Conservation (phyloP, 35 echinoderm and acorn worm genomes). For the Patiria miniata region DNA sequence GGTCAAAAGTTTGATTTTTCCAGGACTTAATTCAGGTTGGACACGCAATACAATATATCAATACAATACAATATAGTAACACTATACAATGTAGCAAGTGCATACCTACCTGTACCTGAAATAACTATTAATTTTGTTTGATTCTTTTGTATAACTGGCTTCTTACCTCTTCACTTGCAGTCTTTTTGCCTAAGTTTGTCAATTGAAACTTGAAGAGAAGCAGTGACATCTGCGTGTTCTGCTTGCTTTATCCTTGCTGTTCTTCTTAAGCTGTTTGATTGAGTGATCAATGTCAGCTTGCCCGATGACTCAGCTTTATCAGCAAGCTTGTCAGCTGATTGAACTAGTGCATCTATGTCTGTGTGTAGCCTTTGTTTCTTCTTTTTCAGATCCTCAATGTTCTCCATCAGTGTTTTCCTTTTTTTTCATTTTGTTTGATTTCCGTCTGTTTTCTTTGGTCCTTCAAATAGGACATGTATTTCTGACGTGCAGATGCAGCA, state of each 20-base stretch:
- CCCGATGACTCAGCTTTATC: neutral
- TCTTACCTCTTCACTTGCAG: neutral
- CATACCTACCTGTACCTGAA: no score
- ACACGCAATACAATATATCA: no score
- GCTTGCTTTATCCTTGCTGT: slow-evolving; percentile 27
- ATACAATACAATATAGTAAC: no score
- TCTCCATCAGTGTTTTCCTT: neutral
- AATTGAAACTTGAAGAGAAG: neutral
- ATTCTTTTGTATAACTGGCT: no score
- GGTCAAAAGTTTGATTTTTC: no score
- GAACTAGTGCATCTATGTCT: slow-evolving; percentile 38
- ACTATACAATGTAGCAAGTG: no score
- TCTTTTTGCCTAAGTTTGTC: slow-evolving; percentile 9
- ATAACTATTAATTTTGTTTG: no score
- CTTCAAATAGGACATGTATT: slow-evolving; percentile 37
- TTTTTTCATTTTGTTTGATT: neutral
- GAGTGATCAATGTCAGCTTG: slow-evolving; percentile 44
- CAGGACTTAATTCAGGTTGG: no score
- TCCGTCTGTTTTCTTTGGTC: slow-evolving; percentile 48
- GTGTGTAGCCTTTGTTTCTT: slow-evolving; percentile 57
- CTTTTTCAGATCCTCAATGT: slow-evolving; percentile 44
- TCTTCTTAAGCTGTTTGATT: slow-evolving; percentile 62
- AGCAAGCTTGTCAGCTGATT: slow-evolving; percentile 25
- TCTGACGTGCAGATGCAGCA: slow-evolving; percentile 64
- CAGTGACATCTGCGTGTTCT: neutral